Base-by-base conservation (phyloP, 2,888 invertebrate genomes). In the Sepioteuthis lessoniana region DNA sequence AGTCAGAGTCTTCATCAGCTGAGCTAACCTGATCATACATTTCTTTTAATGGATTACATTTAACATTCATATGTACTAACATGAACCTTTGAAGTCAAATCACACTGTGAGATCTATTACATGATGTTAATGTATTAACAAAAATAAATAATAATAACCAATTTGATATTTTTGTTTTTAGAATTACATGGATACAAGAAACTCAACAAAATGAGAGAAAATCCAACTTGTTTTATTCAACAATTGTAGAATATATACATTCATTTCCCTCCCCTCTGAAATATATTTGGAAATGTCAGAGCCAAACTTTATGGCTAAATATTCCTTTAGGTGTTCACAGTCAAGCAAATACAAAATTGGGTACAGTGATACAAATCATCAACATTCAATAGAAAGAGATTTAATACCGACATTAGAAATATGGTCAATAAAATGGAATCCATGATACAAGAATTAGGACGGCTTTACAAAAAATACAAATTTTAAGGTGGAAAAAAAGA, bases 251-350 rank as follows among this genome's bases (percentile, higher is more conserved):
- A 47, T 47, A 47, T 47, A 47, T 47, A 47, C 60, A 60, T 60
- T 28, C 28, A 60, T 76, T 28, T 31, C 5, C 31, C 31, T 60
- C n/a, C n/a, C n/a, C n/a, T 76, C 76, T 76, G n/a, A 76, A 76
- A 76, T 76, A 76, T n/a, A 76, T 76, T 76, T n/a, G 76, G 31
- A 76, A 76, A 76, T 76, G n/a, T 76, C 76, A 76, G n/a, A 76
- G 76, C n/a, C 60, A n/a, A 76, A 76, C 2, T 76, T 31, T 76
- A n/a, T n/a, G n/a, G 76, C n/a, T 76, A 76, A 16, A 76, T 60
- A n/a, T n/a, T 76, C 13, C 10, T 76, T 76, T 31, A 76, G n/a
- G 31, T n/a, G 31, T n/a, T 76, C 76, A 16, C 16, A 13, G 31
- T 31, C n/a, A n/a, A 76, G n/a, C 7, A 76, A 76, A 76, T 76